Base-by-base conservation (phyloP, 2,888 invertebrate genomes). In the Girardia tigrina region DNA sequence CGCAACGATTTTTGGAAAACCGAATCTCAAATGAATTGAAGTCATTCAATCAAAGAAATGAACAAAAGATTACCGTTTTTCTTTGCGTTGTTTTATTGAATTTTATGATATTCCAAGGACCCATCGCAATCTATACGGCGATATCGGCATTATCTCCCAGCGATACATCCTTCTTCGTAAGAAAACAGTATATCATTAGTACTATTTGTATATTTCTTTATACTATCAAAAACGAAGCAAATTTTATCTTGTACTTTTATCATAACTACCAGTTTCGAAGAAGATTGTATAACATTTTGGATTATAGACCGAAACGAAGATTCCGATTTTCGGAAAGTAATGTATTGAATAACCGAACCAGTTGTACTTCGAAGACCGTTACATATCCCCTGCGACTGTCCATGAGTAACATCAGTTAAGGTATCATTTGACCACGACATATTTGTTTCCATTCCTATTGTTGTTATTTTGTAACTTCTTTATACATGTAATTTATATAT, bases 21-120 rank as follows among this genome's bases (percentile, higher is more conserved):
- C 4, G 56, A 56, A 56, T 56, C 4, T 56, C 56, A n/a, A 56
- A 56, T 56, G 56, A 56, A 56, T 2, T 56, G n/a, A 56, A 56
- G 23, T 8, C 56, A 6, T 56, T 56, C 56, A 56, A 56, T 56
- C 56, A 56, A n/a, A 56, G 23, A 16, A 56, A 56, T 56, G 56
- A 56, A n/a, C 56, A 56, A n/a, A 56, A 56, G 23, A 56, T 56
- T 8, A 56, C 56, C 23, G 23, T 56, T 8, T 56, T 56, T n/a
- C n/a, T 56, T 8, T 56, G n/a, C 56, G n/a, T 56, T 56, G 56
- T 56, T 4, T 56, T 56, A n/a, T 56, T 56, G n/a, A 56, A 56
- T 56, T 56, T 56, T 16, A 56, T 56, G 6, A 56, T 56, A 20
- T 56, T 56, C 23, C 56, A 56, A n/a, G 56, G 56, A 56, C 56